Evolutionary conservation across 2,797 vertebrate genomes (phyloP), one percentile per base, ranked within the genome.

Genomic region (Onychomys arenicola): DNA sequence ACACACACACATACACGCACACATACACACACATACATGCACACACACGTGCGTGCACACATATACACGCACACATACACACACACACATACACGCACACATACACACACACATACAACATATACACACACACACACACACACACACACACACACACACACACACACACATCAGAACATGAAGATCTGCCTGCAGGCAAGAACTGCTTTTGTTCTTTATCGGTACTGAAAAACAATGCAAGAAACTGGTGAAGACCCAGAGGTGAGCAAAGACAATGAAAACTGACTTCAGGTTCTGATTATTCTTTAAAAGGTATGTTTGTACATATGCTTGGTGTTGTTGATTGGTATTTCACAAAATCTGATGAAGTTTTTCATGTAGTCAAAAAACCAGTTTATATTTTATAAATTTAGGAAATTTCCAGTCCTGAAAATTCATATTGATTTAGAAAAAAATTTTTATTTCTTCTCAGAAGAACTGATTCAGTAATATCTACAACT

Each of bases 401-500:
- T 95, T 98, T 93, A 91, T 98, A 97, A 97, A 98, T 97, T 95
- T 46, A 96, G 86, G 32, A 93, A 97, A 91, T 82, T 96, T 96
- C 52, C 85, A 91, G 23, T 93, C 13, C 67, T 96, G 91, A 96
- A 49, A 88, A 95, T 96, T 97, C 59, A 52, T 97, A 98, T 90
- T 97, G 96, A 98, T 95, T 98, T 98, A 5, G 13, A 19, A 16
- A 16, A 29, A 85, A 93, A 57, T 97, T 89, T 97, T 89, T 97
- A 92, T 73, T 96, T 98, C 86, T 96, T 93, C 97, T 97, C 91
- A 87, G 84, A 96, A 88, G 93, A 98, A 98, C 82, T 97, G 7
- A 98, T 98, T 98, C 89, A 94, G 89, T 95, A 97, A 98, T 98
- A 98, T 96, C 92, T 96, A 96, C 82, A 83, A 40, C 73, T 96